Conservation (phyloP, 2,113 vertebrate species). For the Melospiza melodia region DNA sequence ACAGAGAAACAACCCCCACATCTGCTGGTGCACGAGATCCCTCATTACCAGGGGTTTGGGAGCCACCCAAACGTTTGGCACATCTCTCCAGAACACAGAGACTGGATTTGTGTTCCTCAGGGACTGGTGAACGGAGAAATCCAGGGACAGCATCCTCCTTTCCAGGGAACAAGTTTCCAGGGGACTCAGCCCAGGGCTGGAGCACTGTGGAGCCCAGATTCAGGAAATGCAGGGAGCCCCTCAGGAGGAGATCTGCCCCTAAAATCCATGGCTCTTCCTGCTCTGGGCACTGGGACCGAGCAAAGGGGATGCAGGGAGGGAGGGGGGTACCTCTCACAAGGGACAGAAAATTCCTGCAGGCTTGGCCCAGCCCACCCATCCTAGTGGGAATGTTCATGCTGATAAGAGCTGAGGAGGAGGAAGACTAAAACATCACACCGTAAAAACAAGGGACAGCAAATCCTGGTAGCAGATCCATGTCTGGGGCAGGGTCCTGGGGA, state of each 20-base stretch:
- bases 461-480: accelerated
- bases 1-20: neutral
- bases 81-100: neutral
- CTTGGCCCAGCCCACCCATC: neutral
- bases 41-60: neutral
- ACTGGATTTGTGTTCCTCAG: neutral
- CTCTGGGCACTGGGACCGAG: neutral
- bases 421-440: neutral
- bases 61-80: neutral
- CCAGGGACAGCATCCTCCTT: neutral
- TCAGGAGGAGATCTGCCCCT: neutral
- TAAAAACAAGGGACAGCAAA: neutral
- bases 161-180: neutral
- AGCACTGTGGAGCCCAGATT: neutral
- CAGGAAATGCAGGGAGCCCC: neutral
- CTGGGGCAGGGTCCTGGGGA: neutral
- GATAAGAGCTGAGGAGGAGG: neutral
- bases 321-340: neutral
- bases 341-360: neutral
- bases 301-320: neutral
- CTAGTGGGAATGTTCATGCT: neutral
- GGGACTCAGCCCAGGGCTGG: neutral
- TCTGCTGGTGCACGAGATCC: neutral
- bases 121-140: neutral
- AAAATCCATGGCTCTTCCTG: neutral